A percentile compares a stretch with the other conserved stretches of the same genome.
phyloP scores from a whole-genome alignment of 2,888 invertebrate species.

The Ormia ochracea region DNA sequence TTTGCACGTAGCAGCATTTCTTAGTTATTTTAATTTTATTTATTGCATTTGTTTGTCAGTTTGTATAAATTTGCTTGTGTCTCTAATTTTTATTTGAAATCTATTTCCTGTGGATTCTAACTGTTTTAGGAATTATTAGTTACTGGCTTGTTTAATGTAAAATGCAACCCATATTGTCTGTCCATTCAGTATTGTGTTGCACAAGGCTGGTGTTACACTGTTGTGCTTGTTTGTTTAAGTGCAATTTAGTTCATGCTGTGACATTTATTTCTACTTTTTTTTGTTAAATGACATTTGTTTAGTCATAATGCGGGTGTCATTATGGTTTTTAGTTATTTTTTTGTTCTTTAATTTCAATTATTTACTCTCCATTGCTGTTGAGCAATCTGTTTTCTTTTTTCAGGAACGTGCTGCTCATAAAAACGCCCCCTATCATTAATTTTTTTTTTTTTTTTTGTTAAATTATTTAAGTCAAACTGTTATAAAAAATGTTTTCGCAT shows the following conservation, averaged over 20 bases:
- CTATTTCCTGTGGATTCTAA: slow-evolving; percentile 34
- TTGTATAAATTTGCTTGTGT: slow-evolving; percentile 10
- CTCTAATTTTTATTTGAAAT: slow-evolving; percentile 26
- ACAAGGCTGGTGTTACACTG: neutral
- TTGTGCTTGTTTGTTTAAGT: slow-evolving; percentile 12
- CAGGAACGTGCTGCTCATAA: slow-evolving; percentile 59
- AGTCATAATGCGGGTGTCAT: slow-evolving; percentile 59
- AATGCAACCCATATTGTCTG: slow-evolving; percentile 9
- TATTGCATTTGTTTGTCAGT: slow-evolving; percentile 19
- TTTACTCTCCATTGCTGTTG: slow-evolving; percentile 31
- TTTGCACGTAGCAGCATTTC: neutral
- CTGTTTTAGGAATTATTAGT: slow-evolving; percentile 18
- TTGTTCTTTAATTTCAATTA: neutral
- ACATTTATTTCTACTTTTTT: too few relatives aligned
- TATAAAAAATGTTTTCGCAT: too few relatives aligned
- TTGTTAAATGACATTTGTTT: slow-evolving; percentile 42
- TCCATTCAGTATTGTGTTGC: neutral
- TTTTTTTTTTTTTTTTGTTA: slow-evolving; percentile 1
- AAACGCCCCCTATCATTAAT: slow-evolving; percentile 11
- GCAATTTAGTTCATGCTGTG: slow-evolving; percentile 49
- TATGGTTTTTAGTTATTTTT: slow-evolving; percentile 33
- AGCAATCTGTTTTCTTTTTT: slow-evolving; percentile 13
- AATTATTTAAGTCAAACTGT: neutral
- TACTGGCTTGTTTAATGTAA: neutral
- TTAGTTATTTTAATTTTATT: slow-evolving; percentile 32